These are phyloP conservation scores for Limonius californicus DNA, from an alignment of 1,140 invertebrate genomes.

Conservation along the genomic window DNA sequence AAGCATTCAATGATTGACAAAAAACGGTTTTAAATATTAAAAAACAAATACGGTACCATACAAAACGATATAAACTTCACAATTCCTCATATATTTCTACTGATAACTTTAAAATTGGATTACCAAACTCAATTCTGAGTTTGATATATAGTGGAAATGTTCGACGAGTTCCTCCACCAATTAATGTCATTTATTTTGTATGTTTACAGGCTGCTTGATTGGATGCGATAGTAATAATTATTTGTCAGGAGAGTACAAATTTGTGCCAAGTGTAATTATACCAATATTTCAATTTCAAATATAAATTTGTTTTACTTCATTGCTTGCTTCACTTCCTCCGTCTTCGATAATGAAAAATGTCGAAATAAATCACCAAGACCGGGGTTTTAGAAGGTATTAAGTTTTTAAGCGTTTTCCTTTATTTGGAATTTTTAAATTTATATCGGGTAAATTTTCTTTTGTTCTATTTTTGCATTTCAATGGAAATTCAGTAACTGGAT, in stretches of 20 bases:
- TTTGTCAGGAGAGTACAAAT: background rate
- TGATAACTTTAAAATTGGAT: no score
- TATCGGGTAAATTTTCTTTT: background rate
- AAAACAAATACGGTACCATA: no score
- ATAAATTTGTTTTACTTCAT: slow-evolving; percentile 26
- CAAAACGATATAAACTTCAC: no score
- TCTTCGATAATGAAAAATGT: slow-evolving; percentile 32
- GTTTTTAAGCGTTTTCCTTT: background rate
- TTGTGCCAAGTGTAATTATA: slow-evolving; percentile 24
- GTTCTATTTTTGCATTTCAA: background rate
- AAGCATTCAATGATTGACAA: no score
- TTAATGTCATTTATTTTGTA: no score
- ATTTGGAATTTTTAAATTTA: background rate
- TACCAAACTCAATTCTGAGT: no score
- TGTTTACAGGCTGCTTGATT: no score
- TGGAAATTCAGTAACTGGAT: background rate
- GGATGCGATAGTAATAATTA: no score
- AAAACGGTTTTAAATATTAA: no score
- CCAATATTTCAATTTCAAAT: slow-evolving; percentile 28
- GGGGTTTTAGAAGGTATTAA: slow-evolving; percentile 27
- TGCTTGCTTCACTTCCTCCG: slow-evolving; percentile 21
- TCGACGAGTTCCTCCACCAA: no score
- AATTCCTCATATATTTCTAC: no score
- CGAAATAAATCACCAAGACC: slow-evolving; percentile 29
- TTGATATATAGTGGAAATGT: no score